Conservation (phyloP, 1,140 invertebrate genomes). For the Ptiloglossa arizonensis region DNA sequence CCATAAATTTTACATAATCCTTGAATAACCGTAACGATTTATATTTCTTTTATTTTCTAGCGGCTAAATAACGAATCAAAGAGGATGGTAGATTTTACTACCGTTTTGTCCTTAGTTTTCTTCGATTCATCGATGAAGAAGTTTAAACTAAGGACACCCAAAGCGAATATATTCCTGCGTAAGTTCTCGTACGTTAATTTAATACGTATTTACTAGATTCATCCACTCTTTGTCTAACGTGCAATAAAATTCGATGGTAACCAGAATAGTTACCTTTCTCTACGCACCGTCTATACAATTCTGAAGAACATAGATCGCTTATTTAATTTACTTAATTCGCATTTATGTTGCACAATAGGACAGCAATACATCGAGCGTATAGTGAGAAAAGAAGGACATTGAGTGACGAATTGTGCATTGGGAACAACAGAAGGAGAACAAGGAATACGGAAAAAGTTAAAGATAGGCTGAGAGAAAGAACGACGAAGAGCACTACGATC, state of each 20-base stretch:
- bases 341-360: neutral
- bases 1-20: too few relatives aligned
- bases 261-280: neutral
- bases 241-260: neutral
- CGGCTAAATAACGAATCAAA: too few relatives aligned
- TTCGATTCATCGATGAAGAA: too few relatives aligned
- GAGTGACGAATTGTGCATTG: neutral
- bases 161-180: neutral
- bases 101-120: too few relatives aligned
- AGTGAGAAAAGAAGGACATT: neutral
- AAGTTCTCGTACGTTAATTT: neutral
- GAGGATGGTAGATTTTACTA: too few relatives aligned
- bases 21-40: too few relatives aligned
- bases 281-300: neutral
- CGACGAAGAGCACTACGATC: too few relatives aligned
- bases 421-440: neutral
- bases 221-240: constrained; percentile 1
- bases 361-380: neutral
- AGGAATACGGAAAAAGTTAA: neutral
- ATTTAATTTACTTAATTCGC: neutral
- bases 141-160: neutral
- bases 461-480: too few relatives aligned
- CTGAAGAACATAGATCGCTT: neutral
- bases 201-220: neutral
- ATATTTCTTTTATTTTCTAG: too few relatives aligned